A percentile compares a stretch with the other conserved stretches of the same genome.
phyloP scores from a whole-genome alignment of 2,113 vertebrate species.

The Lycaon pictus region DNA sequence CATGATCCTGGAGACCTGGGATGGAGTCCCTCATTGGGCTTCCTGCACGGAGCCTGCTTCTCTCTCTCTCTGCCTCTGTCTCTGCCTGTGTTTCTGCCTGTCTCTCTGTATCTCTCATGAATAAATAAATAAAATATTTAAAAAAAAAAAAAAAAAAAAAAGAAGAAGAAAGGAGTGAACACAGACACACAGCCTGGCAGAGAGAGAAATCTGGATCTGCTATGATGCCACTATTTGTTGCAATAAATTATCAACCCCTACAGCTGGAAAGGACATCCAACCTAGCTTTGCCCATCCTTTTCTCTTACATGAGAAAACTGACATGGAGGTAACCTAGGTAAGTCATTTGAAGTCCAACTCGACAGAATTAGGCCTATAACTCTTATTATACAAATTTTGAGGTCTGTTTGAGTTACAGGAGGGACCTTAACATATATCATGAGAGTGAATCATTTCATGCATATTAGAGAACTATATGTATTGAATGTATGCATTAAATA shows the following conservation, averaged over 20 bases:
- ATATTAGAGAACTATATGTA: neutral
- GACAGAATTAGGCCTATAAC: neutral
- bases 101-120: no score
- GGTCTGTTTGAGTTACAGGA: constrained; percentile 9
- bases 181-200: neutral
- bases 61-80: no score
- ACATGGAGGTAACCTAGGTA: neutral
- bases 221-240: neutral
- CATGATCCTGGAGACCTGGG: no score
- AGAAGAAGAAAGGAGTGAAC: neutral
- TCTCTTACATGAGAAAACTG: neutral
- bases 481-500: constrained; percentile 45
- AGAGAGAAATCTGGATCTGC: neutral
- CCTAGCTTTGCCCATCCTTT: neutral
- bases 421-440: neutral
- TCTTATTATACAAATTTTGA: constrained; percentile 21
- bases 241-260: neutral
- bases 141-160: no score
- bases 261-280: neutral
- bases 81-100: no score
- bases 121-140: no score
- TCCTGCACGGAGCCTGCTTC: no score
- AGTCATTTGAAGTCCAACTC: constrained; percentile 8
- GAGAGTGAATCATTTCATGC: neutral
- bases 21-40: no score